These are phyloP conservation scores for Pandemis corylana DNA, from an alignment of 2,888 invertebrate genomes.

Conservation along the genomic window DNA sequence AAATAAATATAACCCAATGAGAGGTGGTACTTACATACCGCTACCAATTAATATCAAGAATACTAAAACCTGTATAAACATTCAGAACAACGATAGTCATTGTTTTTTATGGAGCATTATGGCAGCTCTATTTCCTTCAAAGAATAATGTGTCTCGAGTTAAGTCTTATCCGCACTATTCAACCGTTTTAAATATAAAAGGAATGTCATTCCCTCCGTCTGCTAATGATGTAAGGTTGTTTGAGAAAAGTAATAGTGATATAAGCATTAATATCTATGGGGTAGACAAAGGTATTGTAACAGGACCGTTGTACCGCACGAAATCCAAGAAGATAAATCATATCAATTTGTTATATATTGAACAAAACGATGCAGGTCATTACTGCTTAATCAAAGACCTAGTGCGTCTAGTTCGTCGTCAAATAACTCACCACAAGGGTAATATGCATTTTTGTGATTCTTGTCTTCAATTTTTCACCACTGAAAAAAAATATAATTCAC, in stretches of 20 bases:
- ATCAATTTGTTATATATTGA: conserved; percentile 45
- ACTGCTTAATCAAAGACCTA: conserved; percentile 46
- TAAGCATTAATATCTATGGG: conserved; percentile 1
- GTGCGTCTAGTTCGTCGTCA: conserved; percentile 42
- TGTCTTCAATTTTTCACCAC: neutral
- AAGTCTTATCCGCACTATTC: conserved; percentile 1
- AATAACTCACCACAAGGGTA: conserved; percentile 7
- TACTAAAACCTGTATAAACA: neutral
- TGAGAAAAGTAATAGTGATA: neutral
- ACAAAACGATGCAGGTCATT: conserved; percentile 39
- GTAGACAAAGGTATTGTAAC: neutral
- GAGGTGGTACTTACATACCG: neutral
- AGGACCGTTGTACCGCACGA: neutral
- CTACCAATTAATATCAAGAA: neutral
- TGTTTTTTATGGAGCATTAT: neutral
- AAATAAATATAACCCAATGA: conserved; percentile 25
- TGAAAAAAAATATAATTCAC: neutral
- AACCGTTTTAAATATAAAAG: neutral
- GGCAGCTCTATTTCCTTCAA: neutral
- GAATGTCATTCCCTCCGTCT: neutral
- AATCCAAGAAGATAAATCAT: conserved; percentile 38
- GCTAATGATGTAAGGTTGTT: neutral
- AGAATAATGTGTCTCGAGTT: neutral
- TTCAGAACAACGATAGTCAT: neutral
- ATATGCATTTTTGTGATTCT: neutral